Evolutionary conservation across 2,888 invertebrate species (phyloP), one percentile per base, ranked within the genome.

Genomic region (Polydrusus cervinus): DNA sequence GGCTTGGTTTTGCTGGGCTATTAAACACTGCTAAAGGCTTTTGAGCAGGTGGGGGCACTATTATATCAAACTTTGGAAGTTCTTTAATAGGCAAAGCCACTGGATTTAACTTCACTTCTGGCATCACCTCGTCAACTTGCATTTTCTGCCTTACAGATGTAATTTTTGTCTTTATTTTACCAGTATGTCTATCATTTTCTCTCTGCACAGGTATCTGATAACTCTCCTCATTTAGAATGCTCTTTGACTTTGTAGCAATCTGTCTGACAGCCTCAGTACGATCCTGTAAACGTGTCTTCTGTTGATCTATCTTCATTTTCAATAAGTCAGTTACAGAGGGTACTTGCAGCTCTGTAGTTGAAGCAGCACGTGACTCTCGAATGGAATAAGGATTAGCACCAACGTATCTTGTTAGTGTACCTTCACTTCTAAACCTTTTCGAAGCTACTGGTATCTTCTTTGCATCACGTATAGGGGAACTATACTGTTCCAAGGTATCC

Each of bases 401-500:
- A n/a, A 82, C 80, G 77, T 83, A 84, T 73, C 80, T 82, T 5
- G 83, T 80, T 74, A 83, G 77, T 62, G 84, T 79, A 62, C 82
- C 84, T 75, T 78, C 78, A 73, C 66, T 76, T 55, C 78, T 71
- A 57, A 71, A 67, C 61, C 75, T 85, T 84, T 84, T 86, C 34
- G 85, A 79, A 55, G 86, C 86, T n/a, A 88, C 80, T 2, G 94
- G 94, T 85, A 95, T 94, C 83, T 93, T 93, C 83, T 92, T 93
- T 1, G 93, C 95, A 85, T 96, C 95, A 55, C 89, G 89, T 65
- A 95, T 87, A 0, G 96, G 95, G 1, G 95, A 94, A 0, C 95
- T 93, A 87, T 94, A 95, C 81, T 93, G 92, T 84, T 96, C 95
- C 70, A 97, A 88, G 6, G 95, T 90, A 81, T 94, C 93, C 81